These are phyloP conservation scores for Sebastiscus albofasciatus DNA, from an alignment of 2,797 vertebrate genomes.

Conservation along the genomic window DNA sequence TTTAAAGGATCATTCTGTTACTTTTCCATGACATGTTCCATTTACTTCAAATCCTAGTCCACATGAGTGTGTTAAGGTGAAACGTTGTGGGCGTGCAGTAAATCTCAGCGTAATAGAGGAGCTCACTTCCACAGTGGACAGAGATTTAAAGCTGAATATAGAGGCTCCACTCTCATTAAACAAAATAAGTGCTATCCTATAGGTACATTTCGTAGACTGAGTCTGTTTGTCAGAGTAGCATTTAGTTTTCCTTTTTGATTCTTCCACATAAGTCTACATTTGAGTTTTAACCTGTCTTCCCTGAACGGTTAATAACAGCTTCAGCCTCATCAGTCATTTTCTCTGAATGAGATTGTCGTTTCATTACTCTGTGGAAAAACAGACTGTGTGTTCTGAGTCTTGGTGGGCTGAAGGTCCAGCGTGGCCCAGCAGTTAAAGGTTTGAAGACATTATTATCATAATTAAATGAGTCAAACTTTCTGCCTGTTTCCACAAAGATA, in stretches of 20 bases:
- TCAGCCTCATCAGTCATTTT: background rate
- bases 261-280: background rate
- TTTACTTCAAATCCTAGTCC: background rate
- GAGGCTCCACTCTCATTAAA: background rate
- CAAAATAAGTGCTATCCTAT: background rate
- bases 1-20: background rate
- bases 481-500: background rate
- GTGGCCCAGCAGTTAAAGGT: background rate
- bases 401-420: too few species aligned
- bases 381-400: background rate
- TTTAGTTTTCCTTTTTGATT: background rate
- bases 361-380: accelerated
- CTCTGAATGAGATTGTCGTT: background rate
- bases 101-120: background rate
- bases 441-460: background rate
- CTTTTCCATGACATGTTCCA: background rate
- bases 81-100: background rate
- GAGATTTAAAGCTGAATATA: background rate
- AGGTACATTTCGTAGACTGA: background rate
- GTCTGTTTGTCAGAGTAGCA: background rate
- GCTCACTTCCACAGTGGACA: background rate
- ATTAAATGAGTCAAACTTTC: background rate
- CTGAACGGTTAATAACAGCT: background rate
- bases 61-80: background rate
- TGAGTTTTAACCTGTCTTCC: background rate